These are phyloP conservation scores for Berghia stephanieae DNA, from an alignment of 1,140 invertebrate species.

Conservation along the genomic window DNA sequence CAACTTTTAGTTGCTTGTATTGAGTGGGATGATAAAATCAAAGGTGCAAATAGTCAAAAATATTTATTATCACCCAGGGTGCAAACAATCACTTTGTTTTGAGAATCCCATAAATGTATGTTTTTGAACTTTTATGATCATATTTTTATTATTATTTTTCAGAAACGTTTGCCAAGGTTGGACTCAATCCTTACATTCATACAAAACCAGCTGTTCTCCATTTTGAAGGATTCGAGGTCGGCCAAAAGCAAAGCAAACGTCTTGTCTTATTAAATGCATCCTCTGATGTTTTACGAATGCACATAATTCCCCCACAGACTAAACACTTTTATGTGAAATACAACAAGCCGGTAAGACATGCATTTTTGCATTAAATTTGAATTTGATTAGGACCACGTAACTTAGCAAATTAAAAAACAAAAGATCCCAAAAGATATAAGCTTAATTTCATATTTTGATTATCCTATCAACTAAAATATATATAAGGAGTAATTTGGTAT, in stretches of 20 bases:
- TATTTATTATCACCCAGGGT: not conserved
- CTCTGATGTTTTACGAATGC: conserved; percentile 62
- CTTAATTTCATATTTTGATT: not conserved
- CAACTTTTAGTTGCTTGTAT: too few relatives aligned
- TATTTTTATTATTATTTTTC: conserved; percentile 26
- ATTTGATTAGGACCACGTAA: too few relatives aligned
- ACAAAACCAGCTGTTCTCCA: conserved; percentile 60
- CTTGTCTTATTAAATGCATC: conserved; percentile 63
- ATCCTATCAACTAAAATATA: not conserved
- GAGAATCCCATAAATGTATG: not conserved
- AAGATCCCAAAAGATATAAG: too few relatives aligned
- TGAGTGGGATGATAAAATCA: not conserved
- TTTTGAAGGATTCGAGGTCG: conserved; percentile 64
- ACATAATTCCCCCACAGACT: conserved; percentile 66
- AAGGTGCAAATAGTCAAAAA: not conserved
- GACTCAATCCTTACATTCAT: conserved; percentile 58
- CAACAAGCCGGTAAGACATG: conserved; percentile 60
- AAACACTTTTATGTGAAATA: conserved; percentile 66
- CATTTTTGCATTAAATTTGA: too few relatives aligned
- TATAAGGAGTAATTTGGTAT: not conserved
- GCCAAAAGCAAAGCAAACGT: conserved; percentile 51
- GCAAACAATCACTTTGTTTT: not conserved
- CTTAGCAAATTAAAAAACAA: too few relatives aligned
- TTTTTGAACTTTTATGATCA: not conserved
- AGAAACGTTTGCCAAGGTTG: conserved; percentile 65